phyloP scores from a whole-genome alignment of 2,113 vertebrate genomes.

The Tenrec ecaudatus region DNA sequence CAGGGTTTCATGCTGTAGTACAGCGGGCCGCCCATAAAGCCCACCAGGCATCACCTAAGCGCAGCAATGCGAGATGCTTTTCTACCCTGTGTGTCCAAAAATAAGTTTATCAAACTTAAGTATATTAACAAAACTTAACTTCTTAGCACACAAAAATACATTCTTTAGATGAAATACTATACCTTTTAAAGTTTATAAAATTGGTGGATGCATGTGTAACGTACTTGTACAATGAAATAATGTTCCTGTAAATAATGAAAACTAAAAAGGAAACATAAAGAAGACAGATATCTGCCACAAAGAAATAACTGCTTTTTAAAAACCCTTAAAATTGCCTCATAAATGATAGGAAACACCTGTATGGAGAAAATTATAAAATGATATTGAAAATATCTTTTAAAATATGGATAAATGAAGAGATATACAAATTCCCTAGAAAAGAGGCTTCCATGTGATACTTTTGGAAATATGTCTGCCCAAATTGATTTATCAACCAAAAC shows the following conservation, averaged over 20 bases:
- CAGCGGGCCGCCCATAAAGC: too few species aligned
- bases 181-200: not conserved
- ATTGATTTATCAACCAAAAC: not conserved
- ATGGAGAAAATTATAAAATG: constrained; percentile 2
- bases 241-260: not conserved
- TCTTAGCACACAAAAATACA: constrained; percentile 7
- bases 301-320: constrained; percentile 10
- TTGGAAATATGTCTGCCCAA: not conserved
- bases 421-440: not conserved
- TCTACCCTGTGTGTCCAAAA: not conserved
- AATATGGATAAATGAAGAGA: not conserved
- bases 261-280: not conserved
- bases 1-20: too few species aligned
- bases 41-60: not conserved
- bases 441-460: not conserved
- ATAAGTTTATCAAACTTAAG: not conserved
- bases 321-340: not conserved
- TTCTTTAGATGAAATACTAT: not conserved
- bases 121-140: not conserved
- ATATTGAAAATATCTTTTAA: not conserved
- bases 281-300: not conserved
- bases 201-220: not conserved
- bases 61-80: not conserved
- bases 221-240: not conserved
- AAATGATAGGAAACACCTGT: not conserved